Conservation (phyloP, 2,888 invertebrate genomes). For the Leptodirus hochenwartii region DNA sequence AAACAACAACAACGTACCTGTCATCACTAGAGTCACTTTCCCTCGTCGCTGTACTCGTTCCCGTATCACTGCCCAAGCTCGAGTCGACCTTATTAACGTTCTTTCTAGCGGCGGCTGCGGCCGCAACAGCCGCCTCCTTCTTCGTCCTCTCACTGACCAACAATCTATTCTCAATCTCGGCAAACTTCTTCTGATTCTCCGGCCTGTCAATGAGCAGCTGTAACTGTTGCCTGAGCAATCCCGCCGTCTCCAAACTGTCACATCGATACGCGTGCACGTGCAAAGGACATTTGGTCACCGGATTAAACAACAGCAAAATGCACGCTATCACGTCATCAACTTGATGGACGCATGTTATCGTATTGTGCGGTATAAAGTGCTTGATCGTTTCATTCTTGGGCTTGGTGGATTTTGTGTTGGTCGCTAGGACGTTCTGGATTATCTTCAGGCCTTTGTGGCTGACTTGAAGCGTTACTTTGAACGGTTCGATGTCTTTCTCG, state of each 20-base stretch:
- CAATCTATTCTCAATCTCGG: slow-evolving; percentile 53
- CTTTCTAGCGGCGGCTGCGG: neutral
- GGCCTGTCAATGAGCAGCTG: slow-evolving; percentile 66
- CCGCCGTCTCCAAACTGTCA: slow-evolving; percentile 85
- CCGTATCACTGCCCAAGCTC: slow-evolving; percentile 56
- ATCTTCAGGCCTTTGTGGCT: slow-evolving; percentile 89
- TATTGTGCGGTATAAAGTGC: slow-evolving; percentile 86
- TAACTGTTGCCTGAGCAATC: slow-evolving; percentile 67
- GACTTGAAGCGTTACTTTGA: slow-evolving; percentile 81
- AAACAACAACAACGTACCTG: no score
- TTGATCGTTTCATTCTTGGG: slow-evolving; percentile 52
- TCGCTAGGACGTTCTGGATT: slow-evolving; percentile 47
- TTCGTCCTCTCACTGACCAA: slow-evolving; percentile 36
- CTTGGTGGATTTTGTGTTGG: slow-evolving; percentile 20
- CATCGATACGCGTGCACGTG: slow-evolving; percentile 92
- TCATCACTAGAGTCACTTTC: slow-evolving; percentile 56
- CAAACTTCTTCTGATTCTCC: slow-evolving; percentile 71
- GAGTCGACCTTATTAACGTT: slow-evolving; percentile 48
- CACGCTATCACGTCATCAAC: slow-evolving; percentile 88
- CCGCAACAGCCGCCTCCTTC: slow-evolving; percentile 21
- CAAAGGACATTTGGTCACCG: slow-evolving; percentile 82
- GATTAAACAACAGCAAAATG: slow-evolving; percentile 83
- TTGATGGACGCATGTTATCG: slow-evolving; percentile 79
- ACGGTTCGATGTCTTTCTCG: slow-evolving; percentile 69
- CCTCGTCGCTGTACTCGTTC: slow-evolving; percentile 38